phyloP scores from a whole-genome alignment of 2,888 invertebrate genomes.

The Phaonia tiefii region DNA sequence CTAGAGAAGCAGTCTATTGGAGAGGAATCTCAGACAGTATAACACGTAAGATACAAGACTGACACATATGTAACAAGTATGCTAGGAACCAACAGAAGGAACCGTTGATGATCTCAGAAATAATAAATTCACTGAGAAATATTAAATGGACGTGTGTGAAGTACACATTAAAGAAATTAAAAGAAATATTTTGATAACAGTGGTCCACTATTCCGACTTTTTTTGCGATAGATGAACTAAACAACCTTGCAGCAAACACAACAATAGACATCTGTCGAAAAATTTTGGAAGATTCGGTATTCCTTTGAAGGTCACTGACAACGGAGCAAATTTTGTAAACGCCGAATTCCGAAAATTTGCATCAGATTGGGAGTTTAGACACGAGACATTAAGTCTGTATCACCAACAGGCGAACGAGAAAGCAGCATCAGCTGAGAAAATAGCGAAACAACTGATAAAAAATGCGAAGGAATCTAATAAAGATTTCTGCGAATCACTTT shows the following conservation, averaged over 20 bases:
- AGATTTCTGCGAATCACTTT: constrained; percentile 34
- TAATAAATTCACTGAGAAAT: constrained; percentile 40
- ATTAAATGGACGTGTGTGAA: constrained; percentile 51
- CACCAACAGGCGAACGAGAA: constrained; percentile 69
- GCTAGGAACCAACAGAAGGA: no score
- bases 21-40: constrained; percentile 27
- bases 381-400: constrained; percentile 64
- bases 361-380: constrained; percentile 47
- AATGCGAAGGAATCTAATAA: constrained; percentile 16
- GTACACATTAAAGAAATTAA: no score
- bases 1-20: constrained; percentile 49
- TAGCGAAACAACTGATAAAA: constrained; percentile 52
- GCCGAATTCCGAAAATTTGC: constrained; percentile 26
- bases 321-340: constrained; percentile 36
- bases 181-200: constrained; percentile 50
- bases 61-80: no score
- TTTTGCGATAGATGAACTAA: constrained; percentile 54
- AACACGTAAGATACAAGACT: no score
- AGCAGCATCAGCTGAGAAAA: constrained; percentile 69
- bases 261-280: constrained; percentile 51
- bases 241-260: constrained; percentile 17
- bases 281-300: constrained; percentile 55
- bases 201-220: constrained; percentile 57
- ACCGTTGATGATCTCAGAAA: constrained; percentile 25
- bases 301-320: constrained; percentile 39